phyloP scores from a whole-genome alignment of 2,113 vertebrate species.

The Onychostoma macrolepis region DNA sequence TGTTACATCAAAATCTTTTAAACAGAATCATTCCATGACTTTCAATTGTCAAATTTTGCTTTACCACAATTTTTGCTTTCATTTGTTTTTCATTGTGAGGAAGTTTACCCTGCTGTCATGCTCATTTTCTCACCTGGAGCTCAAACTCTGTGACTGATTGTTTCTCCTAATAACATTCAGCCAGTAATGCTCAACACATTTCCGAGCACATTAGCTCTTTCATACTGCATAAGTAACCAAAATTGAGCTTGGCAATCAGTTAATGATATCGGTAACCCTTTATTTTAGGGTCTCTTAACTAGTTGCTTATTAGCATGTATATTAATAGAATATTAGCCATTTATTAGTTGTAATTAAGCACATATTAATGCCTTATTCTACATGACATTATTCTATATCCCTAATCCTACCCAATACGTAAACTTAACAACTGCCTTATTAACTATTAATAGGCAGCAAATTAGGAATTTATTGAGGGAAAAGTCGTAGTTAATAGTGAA shows the following conservation, averaged over 20 bases:
- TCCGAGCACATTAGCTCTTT: background rate
- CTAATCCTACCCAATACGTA: too few species aligned
- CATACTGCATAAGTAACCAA: background rate
- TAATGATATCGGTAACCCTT: too few species aligned
- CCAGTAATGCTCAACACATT: background rate
- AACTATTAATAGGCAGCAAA: too few species aligned
- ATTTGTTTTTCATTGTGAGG: background rate
- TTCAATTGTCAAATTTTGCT: background rate
- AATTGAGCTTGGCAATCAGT: background rate
- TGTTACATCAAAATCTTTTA: background rate
- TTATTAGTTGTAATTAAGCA: too few species aligned
- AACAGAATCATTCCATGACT: background rate
- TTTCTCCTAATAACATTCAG: background rate
- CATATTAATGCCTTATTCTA: too few species aligned
- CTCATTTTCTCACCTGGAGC: background rate
- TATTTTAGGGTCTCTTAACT: too few species aligned
- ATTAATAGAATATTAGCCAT: too few species aligned
- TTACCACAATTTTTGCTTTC: background rate
- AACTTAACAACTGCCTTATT: too few species aligned
- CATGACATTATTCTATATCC: too few species aligned
- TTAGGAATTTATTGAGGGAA: too few species aligned
- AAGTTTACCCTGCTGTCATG: background rate
- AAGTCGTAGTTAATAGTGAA: too few species aligned
- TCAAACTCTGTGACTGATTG: conserved; percentile 1
- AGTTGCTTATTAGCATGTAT: too few species aligned